Conservation (phyloP, 2,113 vertebrate genomes). For the Pelmatolapia mariae region DNA sequence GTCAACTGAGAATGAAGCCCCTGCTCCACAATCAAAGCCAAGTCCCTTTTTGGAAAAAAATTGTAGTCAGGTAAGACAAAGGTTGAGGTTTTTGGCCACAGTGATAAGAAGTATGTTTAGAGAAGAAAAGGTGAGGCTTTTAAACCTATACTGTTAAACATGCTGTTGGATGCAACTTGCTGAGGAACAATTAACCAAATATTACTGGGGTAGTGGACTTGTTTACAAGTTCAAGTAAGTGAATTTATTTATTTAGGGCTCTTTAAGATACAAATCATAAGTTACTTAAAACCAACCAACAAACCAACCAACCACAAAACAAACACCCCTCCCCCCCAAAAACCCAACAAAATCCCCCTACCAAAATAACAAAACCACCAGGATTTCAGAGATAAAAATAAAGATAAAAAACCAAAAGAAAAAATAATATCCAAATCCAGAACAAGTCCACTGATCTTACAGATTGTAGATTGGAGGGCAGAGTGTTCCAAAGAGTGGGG, state of each 20-base stretch:
- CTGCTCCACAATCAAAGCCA: neutral
- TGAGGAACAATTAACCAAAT: neutral
- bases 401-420: neutral
- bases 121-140: neutral
- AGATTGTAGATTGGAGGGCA: neutral
- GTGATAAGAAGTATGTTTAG: neutral
- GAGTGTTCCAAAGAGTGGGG: neutral
- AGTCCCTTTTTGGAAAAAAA: neutral
- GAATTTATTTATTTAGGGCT: neutral
- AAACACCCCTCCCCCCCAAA: neutral
- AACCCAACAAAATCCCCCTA: neutral
- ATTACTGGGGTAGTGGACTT: neutral
- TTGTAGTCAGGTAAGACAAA: neutral
- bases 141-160: neutral
- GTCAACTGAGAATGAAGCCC: neutral
- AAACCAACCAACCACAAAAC: neutral
- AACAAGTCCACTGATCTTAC: neutral
- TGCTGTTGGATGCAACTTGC: neutral
- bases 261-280: neutral
- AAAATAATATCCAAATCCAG: neutral
- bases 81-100: neutral
- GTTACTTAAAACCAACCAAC: neutral
- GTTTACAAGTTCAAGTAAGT: neutral
- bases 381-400: neutral
- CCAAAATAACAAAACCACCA: neutral